These are phyloP conservation scores for Puntigrus tetrazona DNA, from an alignment of 2,113 vertebrate genomes.

Conservation along the genomic window DNA sequence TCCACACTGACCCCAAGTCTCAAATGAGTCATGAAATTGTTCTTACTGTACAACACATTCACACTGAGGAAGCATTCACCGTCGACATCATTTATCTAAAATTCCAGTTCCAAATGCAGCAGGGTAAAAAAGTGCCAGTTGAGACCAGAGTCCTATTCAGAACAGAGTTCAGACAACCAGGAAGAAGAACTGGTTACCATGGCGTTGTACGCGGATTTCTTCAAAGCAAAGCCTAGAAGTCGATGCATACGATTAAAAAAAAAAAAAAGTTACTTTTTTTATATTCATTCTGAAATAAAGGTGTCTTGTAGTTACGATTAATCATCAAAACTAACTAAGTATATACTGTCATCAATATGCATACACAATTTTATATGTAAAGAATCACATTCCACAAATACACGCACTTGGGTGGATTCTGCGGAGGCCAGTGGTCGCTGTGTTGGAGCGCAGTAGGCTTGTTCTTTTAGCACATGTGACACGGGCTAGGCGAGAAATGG, in stretches of 20 bases:
- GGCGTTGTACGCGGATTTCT: conserved; percentile 72
- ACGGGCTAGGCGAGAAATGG: conserved; percentile 32
- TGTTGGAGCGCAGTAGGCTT: conserved; percentile 34
- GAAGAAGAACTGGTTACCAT: conserved; percentile 77
- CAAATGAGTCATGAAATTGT: too few species aligned
- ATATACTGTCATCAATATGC: conserved; percentile 56
- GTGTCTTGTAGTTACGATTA: conserved; percentile 78
- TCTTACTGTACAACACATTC: conserved; percentile 79
- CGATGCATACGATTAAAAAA: neutral
- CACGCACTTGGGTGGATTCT: conserved; percentile 43
- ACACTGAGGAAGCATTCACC: conserved; percentile 82
- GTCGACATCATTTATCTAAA: conserved; percentile 45
- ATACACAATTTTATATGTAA: conserved; percentile 56
- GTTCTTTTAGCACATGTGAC: conserved; percentile 38
- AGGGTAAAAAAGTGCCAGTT: conserved; percentile 92
- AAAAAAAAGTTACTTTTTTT: conserved; percentile 70
- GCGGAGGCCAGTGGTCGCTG: conserved; percentile 36
- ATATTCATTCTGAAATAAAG: conserved; percentile 81
- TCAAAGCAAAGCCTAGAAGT: conserved; percentile 60
- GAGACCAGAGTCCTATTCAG: conserved; percentile 79
- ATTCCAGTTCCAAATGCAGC: conserved; percentile 65
- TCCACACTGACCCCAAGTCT: conserved; percentile 60
- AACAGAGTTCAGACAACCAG: conserved; percentile 74
- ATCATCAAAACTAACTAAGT: conserved; percentile 67
- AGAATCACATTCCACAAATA: conserved; percentile 71